These are phyloP conservation scores for Nothocercus julius DNA, from an alignment of 2,113 vertebrate genomes.

Conservation along the genomic window DNA sequence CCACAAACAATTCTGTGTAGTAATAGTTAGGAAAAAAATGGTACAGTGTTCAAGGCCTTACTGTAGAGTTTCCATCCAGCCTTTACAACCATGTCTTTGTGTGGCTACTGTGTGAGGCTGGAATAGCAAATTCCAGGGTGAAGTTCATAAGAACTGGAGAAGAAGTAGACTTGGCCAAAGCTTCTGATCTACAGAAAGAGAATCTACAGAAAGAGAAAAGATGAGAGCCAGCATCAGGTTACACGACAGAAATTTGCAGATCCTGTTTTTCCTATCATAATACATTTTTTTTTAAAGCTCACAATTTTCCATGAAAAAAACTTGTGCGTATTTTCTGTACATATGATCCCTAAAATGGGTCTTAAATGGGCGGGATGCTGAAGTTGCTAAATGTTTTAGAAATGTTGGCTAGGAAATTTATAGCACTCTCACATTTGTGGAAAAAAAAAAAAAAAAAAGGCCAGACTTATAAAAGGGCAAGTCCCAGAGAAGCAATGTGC, in stretches of 20 bases:
- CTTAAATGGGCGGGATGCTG: not conserved
- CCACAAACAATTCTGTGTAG: not conserved
- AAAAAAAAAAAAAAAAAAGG: not conserved
- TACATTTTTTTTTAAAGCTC: not conserved
- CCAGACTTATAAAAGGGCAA: not conserved
- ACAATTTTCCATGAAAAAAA: not conserved
- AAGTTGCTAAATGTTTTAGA: not conserved
- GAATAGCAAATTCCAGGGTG: not conserved
- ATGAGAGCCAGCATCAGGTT: not conserved
- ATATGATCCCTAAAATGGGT: not conserved
- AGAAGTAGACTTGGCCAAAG: not conserved
- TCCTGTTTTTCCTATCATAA: not conserved
- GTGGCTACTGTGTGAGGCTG: not conserved
- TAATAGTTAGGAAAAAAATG: not conserved
- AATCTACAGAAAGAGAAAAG: not conserved
- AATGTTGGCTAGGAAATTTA: not conserved
- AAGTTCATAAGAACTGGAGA: constrained; percentile 14
- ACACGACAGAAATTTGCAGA: not conserved
- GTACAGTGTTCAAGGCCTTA: not conserved
- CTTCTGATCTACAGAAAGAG: not conserved
- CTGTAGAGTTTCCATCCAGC: not conserved
- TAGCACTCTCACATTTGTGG: not conserved
- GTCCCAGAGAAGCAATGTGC: not conserved
- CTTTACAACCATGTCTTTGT: not conserved
- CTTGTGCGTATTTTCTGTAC: not conserved